These are phyloP conservation scores for Mylabris sibirica DNA, from an alignment of 2,888 invertebrate genomes.

Conservation along the genomic window DNA sequence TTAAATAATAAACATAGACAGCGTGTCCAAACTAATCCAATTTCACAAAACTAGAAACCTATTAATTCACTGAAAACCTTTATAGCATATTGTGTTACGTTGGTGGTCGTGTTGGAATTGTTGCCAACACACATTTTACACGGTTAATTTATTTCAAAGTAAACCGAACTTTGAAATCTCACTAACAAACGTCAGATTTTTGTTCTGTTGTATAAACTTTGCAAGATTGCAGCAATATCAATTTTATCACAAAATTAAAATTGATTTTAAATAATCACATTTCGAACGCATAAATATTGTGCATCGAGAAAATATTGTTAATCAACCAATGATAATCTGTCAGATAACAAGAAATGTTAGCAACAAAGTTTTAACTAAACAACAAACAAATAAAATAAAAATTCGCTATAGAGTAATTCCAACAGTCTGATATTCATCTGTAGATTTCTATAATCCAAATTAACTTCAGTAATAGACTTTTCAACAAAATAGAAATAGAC, in stretches of 20 bases:
- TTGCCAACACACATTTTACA: background rate
- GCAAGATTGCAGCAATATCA: no score
- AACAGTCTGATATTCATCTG: background rate
- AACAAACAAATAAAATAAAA: background rate
- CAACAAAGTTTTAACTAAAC: no score
- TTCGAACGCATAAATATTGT: no score
- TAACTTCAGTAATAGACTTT: constrained; percentile 9
- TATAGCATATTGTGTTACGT: constrained; percentile 22
- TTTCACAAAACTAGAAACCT: constrained; percentile 22
- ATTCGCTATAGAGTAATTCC: background rate
- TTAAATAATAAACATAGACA: constrained; percentile 23
- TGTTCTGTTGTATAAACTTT: background rate
- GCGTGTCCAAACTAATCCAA: constrained; percentile 18
- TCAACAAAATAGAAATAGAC: background rate
- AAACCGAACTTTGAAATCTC: background rate
- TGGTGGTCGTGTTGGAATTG: background rate
- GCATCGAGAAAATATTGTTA: no score
- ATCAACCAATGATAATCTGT: no score
- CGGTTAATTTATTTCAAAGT: background rate
- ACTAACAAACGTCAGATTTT: background rate
- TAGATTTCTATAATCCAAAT: background rate
- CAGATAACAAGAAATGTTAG: background rate
- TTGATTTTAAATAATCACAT: background rate
- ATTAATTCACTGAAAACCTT: constrained; percentile 24
- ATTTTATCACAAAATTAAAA: background rate